Evolutionary conservation across 2,888 invertebrate genomes (phyloP), one percentile per base, ranked within the genome.

Genomic region (Theretra japonica): DNA sequence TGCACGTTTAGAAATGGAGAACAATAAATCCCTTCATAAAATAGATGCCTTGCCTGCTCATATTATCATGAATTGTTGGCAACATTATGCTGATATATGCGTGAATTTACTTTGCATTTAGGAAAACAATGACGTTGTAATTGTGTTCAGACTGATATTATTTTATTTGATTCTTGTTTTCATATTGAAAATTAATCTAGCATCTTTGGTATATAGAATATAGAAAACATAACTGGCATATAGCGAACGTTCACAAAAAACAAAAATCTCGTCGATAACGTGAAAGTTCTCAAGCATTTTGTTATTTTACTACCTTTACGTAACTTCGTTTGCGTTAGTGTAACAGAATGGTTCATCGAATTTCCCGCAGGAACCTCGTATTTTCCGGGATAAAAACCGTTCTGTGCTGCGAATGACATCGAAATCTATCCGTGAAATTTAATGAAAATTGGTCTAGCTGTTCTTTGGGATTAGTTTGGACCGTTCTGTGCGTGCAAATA

Each of bases 291-390:
- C 53, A 53, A 58, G 58, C 57, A 25, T 58, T 58, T 23, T 23
- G 25, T 58, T 25, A 58, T 25, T 58, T 53, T 53, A 53, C 53
- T 58, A 58, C 58, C 58, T 23, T 23, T 25, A 25, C 25, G 58
- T 58, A 58, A 58, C 25, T 25, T 58, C 23, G 58, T 58, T 58
- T 58, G 58, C 58, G 25, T 53, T 53, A 53, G 53, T 25, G 58
- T 58, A 58, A 58, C 58, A 19, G 53, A 53, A 58, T 58, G 17
- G 58, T 58, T 58, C 58, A 58, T 58, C 58, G 58, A 58, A 58
- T 58, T 57, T 25, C 23, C 58, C 58, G 58, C 23, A 58, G 15
- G 58, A 58, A 58, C 15, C 58, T 58, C 58, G 58, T 58, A 58
- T 58, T 58, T 58, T 58, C 25, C 58, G 58, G 58, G 58, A 58